phyloP scores from a whole-genome alignment of 2,113 vertebrate genomes.

The Isurus oxyrinchus region DNA sequence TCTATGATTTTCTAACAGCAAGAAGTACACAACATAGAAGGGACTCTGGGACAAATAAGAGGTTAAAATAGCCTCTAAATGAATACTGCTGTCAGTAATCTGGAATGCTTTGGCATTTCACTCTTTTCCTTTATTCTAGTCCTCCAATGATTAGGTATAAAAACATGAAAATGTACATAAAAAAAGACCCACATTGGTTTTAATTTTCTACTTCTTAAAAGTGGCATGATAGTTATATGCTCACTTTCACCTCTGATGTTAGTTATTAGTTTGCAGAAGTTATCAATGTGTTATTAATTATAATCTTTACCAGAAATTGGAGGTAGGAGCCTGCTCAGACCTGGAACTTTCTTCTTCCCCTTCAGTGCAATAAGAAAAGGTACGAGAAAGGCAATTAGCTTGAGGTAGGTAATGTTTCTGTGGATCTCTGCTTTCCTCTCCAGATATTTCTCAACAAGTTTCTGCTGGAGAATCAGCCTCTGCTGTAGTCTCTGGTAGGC shows the following conservation, averaged over 20 bases:
- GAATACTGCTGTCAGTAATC: not conserved
- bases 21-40: not conserved
- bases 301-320: slow-evolving; percentile 53
- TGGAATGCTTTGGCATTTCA: not conserved
- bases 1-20: not conserved
- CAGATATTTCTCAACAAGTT: slow-evolving; percentile 55
- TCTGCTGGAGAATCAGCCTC: slow-evolving; percentile 55
- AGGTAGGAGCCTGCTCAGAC: slow-evolving; percentile 52
- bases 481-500: slow-evolving; percentile 58
- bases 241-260: not conserved
- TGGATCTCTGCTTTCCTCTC: slow-evolving; percentile 53
- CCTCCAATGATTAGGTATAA: not conserved
- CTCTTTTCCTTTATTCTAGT: not conserved
- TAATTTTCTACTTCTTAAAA: not conserved
- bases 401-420: slow-evolving; percentile 52
- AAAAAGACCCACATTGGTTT: not conserved
- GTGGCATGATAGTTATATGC: not conserved
- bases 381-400: slow-evolving; percentile 56
- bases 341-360: slow-evolving; percentile 60
- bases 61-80: not conserved
- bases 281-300: not conserved
- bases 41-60: not conserved
- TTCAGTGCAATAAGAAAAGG: slow-evolving; percentile 58
- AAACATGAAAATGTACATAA: not conserved
- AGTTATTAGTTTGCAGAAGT: not conserved